Evolutionary conservation across 2,113 vertebrate species (phyloP).

Genomic region (Esox niger): DNA sequence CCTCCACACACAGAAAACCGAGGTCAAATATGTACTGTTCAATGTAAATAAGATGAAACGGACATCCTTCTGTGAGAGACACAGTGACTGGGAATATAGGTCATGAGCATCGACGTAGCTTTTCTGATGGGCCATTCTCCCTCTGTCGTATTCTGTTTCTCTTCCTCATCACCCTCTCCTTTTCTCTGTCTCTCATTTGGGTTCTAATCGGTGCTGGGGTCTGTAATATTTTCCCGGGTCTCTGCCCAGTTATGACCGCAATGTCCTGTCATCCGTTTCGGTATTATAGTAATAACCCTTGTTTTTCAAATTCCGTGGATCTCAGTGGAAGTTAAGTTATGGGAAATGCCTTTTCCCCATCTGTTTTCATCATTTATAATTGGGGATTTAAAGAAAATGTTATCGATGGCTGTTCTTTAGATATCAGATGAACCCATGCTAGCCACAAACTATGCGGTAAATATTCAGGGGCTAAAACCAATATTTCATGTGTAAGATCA

Average conservation of each 20-base stretch:
- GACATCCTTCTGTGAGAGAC: too few relatives aligned
- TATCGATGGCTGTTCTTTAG: background rate
- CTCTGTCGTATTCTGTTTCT: background rate
- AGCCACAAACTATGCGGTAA: background rate
- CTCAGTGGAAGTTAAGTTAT: background rate
- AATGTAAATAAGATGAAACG: too few relatives aligned
- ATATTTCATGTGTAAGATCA: background rate
- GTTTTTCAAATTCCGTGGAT: background rate
- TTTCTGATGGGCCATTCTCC: background rate
- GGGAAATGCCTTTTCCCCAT: background rate
- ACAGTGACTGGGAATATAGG: too few relatives aligned
- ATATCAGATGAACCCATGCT: background rate
- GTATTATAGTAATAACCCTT: background rate
- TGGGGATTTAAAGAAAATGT: background rate
- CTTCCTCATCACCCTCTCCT: background rate
- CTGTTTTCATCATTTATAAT: background rate
- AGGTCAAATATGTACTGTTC: too few relatives aligned
- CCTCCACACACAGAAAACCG: too few relatives aligned
- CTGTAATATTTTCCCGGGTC: background rate
- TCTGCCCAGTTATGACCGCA: background rate
- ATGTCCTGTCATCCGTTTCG: background rate
- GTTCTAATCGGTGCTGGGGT: background rate
- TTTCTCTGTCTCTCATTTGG: too few relatives aligned
- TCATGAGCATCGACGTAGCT: background rate
- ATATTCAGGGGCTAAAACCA: background rate